Conservation (phyloP, 2,888 invertebrate genomes). For the Hecatera dysodea region DNA sequence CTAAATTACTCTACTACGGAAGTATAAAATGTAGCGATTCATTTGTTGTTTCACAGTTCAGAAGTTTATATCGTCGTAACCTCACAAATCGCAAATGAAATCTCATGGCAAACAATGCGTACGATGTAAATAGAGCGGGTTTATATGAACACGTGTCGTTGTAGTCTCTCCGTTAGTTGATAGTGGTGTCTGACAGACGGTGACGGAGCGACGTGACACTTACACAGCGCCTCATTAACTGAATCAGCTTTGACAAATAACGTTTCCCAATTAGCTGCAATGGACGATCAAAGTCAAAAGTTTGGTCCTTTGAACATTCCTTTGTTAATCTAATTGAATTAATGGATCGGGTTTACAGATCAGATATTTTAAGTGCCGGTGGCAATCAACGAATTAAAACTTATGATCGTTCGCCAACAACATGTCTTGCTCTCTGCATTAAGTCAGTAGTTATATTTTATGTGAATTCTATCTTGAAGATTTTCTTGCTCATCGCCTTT, state of each 20-base stretch:
- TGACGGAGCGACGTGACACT: conserved; percentile 47
- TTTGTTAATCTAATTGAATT: conserved; percentile 69
- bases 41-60: conserved; percentile 30
- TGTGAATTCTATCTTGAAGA: conserved; percentile 40
- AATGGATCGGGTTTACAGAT: conserved; percentile 67
- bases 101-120: conserved; percentile 41
- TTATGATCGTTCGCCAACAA: conserved; percentile 46
- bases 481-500: conserved; percentile 51
- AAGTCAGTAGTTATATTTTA: conserved; percentile 41
- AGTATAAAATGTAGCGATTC: conserved; percentile 30
- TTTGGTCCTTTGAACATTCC: conserved; percentile 67
- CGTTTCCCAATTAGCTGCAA: conserved; percentile 69
- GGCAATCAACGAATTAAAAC: conserved; percentile 63
- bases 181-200: conserved; percentile 47
- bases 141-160: conserved; percentile 41
- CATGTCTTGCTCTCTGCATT: conserved; percentile 26
- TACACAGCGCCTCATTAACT: conserved; percentile 65
- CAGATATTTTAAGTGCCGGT: conserved; percentile 64
- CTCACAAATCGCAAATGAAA: conserved; percentile 43
- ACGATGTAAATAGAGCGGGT: conserved; percentile 36
- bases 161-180: conserved; percentile 49
- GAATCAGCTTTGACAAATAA: conserved; percentile 70
- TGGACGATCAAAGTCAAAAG: conserved; percentile 70
- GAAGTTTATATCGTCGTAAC: conserved; percentile 48
- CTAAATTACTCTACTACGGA: conserved; percentile 2